Conservation (phyloP, 1,140 invertebrate species). For the Drosophila littoralis region DNA sequence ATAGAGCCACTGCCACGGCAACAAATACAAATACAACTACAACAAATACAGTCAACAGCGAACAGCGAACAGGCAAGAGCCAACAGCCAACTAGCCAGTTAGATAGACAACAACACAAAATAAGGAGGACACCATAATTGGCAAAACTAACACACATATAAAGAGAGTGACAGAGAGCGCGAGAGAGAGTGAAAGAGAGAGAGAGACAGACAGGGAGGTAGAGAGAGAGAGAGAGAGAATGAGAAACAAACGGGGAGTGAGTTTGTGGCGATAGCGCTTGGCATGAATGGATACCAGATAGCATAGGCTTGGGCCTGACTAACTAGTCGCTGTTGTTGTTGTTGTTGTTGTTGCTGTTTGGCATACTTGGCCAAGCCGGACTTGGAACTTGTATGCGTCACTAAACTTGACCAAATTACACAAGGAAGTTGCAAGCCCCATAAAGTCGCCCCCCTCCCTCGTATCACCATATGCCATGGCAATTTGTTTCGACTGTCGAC, state of each 20-base stretch:
- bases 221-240: not conserved
- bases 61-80: constrained; percentile 15
- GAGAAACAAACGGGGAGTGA: constrained; percentile 4
- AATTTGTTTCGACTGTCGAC: constrained; percentile 49
- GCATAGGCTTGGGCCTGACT: constrained; percentile 49
- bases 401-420: constrained; percentile 81
- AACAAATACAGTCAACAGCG: constrained; percentile 22
- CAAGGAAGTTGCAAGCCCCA: constrained; percentile 59
- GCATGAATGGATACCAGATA: constrained; percentile 53
- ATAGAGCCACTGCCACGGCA: constrained; percentile 49
- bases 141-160: constrained; percentile 62
- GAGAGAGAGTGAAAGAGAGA: constrained; percentile 3
- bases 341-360: constrained; percentile 26
- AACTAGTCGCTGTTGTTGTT: constrained; percentile 50
- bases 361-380: constrained; percentile 66
- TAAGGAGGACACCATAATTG: constrained; percentile 82
- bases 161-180: constrained; percentile 7
- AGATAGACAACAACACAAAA: constrained; percentile 67
- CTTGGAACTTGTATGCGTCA: constrained; percentile 67
- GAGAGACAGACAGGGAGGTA: constrained; percentile 15
- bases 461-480: constrained; percentile 13
- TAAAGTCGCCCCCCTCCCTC: not conserved
- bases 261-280: constrained; percentile 37
- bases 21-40: constrained; percentile 21
- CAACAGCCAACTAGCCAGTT: constrained; percentile 50